Base-by-base conservation (phyloP, 2,797 vertebrate genomes). In the Aldrovandia affinis region DNA sequence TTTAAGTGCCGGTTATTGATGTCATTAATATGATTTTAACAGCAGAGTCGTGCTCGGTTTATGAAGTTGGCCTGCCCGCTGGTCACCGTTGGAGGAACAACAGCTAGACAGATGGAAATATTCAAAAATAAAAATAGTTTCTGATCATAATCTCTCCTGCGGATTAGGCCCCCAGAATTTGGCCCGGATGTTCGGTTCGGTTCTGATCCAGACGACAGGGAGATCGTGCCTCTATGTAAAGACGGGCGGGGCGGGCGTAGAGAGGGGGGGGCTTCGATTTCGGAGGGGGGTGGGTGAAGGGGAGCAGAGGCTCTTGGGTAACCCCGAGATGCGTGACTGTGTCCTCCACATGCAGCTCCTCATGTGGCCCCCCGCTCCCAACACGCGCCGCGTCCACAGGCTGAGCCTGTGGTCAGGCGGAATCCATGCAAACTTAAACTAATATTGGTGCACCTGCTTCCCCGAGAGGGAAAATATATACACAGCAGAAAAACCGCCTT, bases 361-460 rank as follows among this genome's bases (percentile, higher is more conserved):
- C n/a, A n/a, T n/a, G n/a, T n/a, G n/a, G n/a, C 84, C 78, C 3
- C 57, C 65, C 2, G n/a, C 3, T 52, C 8, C 8, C 30, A 68
- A 44, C 65, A 0, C 12, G 22, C 88, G 83, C 84, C 59, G 55
- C 54, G 25, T 78, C 84, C 50, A 61, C 78, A 79, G 54, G 61
- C 65, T 83, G 50, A 83, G 78, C 84, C 86, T 84, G 85, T 86
- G 81, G 28, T 30, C 68, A 81, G 55, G 84, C 86, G 89, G 91
- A 87, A 90, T 92, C 92, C 87, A 87, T 82, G 89, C 91, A 91
- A 94, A 93, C 87, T 88, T 93, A 94, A 93, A 88, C 90, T 89
- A 94, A 94, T 94, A 94, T 94, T 94, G 89, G 92, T 92, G 87
- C 92, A 95, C 93, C 93, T 94, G 93, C 89, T 87, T 82, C 84